Evolutionary conservation across 1,140 invertebrate species (phyloP).

Genomic region (Drosophila baimaii): DNA sequence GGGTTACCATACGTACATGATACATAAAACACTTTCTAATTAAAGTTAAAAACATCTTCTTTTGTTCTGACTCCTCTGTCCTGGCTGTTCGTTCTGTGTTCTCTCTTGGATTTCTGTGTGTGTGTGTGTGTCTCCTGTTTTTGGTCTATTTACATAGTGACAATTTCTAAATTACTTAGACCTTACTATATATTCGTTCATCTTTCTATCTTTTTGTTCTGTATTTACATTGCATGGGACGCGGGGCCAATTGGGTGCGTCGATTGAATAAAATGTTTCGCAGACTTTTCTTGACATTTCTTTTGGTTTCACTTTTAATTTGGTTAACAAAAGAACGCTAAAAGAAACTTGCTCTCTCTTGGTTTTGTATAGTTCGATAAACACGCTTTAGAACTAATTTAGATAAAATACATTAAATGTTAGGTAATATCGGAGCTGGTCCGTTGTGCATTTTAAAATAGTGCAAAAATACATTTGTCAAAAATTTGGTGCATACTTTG

Average conservation of each 20-base stretch:
- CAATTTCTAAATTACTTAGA: slow-evolving; percentile 48
- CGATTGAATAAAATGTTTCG: slow-evolving; percentile 55
- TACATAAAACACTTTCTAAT: slow-evolving; percentile 81
- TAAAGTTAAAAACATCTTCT: slow-evolving; percentile 73
- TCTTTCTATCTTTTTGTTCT: slow-evolving; percentile 34
- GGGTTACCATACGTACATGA: slow-evolving; percentile 70
- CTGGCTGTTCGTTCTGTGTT: slow-evolving; percentile 37
- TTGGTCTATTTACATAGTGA: slow-evolving; percentile 74
- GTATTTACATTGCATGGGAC: slow-evolving; percentile 70
- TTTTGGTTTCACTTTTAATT: slow-evolving; percentile 15
- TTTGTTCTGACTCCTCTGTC: slow-evolving; percentile 19
- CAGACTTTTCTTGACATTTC: slow-evolving; percentile 57
- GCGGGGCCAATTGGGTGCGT: slow-evolving; percentile 11
- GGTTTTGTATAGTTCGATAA: slow-evolving; percentile 25
- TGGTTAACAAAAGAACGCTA: slow-evolving; percentile 42
- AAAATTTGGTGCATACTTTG: slow-evolving; percentile 80
- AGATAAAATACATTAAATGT: slow-evolving; percentile 62
- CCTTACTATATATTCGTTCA: slow-evolving; percentile 23
- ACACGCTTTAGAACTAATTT: slow-evolving; percentile 32
- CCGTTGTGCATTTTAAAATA: slow-evolving; percentile 73
- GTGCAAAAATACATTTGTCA: slow-evolving; percentile 80
- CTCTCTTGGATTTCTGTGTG: neutral
- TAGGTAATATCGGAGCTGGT: slow-evolving; percentile 12
- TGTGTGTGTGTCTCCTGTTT: slow-evolving; percentile 11
- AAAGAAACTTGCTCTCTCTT: slow-evolving; percentile 38